Evolutionary conservation across 2,797 vertebrate species (phyloP).

Genomic region (Dallia pectoralis): DNA sequence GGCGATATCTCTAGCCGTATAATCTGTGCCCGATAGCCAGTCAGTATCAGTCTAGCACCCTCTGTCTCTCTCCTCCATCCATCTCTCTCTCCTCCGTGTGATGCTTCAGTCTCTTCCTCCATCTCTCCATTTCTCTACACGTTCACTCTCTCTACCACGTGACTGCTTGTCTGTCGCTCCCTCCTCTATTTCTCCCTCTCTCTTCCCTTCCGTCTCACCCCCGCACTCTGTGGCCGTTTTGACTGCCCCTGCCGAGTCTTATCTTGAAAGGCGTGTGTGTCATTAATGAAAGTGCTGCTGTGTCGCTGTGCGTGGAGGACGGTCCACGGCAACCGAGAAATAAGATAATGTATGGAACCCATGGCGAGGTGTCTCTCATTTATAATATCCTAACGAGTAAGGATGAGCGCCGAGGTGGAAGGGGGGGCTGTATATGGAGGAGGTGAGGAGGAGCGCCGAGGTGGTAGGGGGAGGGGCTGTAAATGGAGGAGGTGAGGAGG

Average conservation of each 20-base stretch:
- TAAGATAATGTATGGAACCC: slow-evolving; percentile 64
- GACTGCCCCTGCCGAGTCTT: slow-evolving; percentile 51
- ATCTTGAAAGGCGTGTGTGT: slow-evolving; percentile 71
- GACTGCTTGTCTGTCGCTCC: background rate
- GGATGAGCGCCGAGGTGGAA: slow-evolving; percentile 38
- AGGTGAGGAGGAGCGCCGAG: too few species aligned
- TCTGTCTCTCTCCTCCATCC: background rate
- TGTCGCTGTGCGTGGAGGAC: slow-evolving; percentile 60
- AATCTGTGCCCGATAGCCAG: background rate
- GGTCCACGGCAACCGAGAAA: slow-evolving; percentile 70
- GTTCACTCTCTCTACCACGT: background rate
- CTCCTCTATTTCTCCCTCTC: background rate
- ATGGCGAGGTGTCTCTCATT: slow-evolving; percentile 62
- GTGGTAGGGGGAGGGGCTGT: too few species aligned
- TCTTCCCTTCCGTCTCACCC: background rate
- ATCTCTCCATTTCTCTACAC: slow-evolving; percentile 25
- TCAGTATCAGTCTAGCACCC: background rate
- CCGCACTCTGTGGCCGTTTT: slow-evolving; percentile 10
- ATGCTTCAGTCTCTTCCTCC: slow-evolving; percentile 7
- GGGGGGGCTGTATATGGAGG: slow-evolving; percentile 48
- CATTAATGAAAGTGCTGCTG: slow-evolving; percentile 73
- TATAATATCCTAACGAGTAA: slow-evolving; percentile 73
- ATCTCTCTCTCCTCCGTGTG: slow-evolving; percentile 8
- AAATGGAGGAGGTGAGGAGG: too few species aligned
- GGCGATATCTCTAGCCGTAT: background rate